phyloP scores from a whole-genome alignment of 2,113 vertebrate genomes.

The Jaculus jaculus region DNA sequence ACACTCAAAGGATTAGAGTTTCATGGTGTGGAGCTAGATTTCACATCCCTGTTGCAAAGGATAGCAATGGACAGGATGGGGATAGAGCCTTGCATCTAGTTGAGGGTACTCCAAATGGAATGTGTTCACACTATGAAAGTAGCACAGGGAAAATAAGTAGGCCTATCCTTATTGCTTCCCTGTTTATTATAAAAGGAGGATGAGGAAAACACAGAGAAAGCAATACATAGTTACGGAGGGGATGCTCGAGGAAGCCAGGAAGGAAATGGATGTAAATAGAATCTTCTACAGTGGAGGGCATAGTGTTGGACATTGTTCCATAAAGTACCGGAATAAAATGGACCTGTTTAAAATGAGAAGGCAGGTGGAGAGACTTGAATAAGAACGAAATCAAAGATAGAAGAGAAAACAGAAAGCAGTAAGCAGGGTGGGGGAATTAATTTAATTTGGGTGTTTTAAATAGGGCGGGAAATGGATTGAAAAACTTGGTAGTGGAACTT shows the following conservation, averaged over 20 bases:
- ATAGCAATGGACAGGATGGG: background rate
- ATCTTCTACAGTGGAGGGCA: background rate
- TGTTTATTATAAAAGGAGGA: background rate
- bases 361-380: background rate
- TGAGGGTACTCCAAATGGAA: background rate
- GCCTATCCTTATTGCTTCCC: background rate
- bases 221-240: background rate
- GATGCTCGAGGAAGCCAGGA: background rate
- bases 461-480: background rate
- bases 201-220: background rate
- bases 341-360: background rate
- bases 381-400: background rate
- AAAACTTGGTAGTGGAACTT: background rate
- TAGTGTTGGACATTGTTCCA: background rate
- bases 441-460: background rate
- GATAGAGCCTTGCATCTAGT: background rate
- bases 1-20: background rate
- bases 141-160: background rate
- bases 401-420: constrained; percentile 25
- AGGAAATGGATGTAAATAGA: background rate
- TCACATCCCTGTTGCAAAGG: background rate
- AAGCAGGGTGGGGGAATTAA: background rate
- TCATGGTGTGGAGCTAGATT: background rate
- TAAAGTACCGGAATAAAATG: background rate
- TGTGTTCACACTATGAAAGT: background rate